These are phyloP conservation scores for Ciconia stormi DNA, from an alignment of 2,113 vertebrate species.

Conservation along the genomic window DNA sequence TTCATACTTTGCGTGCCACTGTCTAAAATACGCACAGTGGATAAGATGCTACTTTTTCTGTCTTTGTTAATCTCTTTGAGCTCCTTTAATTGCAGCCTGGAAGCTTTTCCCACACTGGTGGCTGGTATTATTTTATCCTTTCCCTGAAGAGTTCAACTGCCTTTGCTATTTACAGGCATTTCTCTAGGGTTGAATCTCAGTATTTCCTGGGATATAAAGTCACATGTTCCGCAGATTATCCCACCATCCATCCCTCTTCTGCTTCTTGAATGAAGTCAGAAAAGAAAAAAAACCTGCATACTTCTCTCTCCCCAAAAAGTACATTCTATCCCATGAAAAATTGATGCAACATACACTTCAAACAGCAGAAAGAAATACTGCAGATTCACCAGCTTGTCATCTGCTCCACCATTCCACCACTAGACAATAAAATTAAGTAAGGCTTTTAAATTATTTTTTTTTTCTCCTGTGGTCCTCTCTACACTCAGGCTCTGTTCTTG, in stretches of 20 bases:
- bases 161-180: slow-evolving; percentile 35
- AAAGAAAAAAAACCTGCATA: neutral
- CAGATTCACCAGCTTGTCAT: neutral
- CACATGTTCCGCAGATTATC: neutral
- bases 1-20: fast-evolving
- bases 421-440: neutral
- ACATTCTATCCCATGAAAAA: neutral
- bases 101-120: neutral
- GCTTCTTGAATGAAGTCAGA: neutral
- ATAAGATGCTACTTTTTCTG: neutral
- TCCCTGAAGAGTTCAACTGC: slow-evolving; percentile 9
- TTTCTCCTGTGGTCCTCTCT: neutral
- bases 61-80: neutral
- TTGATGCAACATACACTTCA: neutral
- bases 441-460: neutral
- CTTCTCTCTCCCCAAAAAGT: neutral
- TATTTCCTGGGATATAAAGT: neutral
- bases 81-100: slow-evolving; percentile 31
- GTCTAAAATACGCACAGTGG: fast-evolving
- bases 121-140: slow-evolving; percentile 8
- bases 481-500: neutral
- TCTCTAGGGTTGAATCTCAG: neutral
- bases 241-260: neutral
- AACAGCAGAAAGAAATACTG: neutral
- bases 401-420: neutral